These are phyloP conservation scores for Taxidea taxus DNA, from an alignment of 2,113 vertebrate species.

Conservation along the genomic window DNA sequence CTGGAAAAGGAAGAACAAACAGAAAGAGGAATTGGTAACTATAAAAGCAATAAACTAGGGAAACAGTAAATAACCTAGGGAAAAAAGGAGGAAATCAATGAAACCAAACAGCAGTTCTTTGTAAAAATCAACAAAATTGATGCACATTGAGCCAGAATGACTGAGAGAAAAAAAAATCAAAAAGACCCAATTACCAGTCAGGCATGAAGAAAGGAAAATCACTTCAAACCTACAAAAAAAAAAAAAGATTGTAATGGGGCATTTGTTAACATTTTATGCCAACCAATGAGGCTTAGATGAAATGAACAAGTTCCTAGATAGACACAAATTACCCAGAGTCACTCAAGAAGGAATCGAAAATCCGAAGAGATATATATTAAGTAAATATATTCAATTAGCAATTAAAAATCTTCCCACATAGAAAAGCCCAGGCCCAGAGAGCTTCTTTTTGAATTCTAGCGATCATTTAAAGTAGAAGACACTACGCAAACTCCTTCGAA, in stretches of 20 bases:
- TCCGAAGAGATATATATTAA: background rate
- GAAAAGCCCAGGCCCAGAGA: background rate
- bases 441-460: background rate
- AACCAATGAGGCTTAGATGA: background rate
- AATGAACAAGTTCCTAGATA: background rate
- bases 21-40: background rate
- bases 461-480: background rate
- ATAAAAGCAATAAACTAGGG: background rate
- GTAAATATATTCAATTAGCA: background rate
- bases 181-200: background rate
- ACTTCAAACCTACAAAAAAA: background rate
- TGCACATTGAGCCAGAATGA: background rate
- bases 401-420: background rate
- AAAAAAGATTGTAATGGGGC: background rate
- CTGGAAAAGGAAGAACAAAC: background rate
- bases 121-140: background rate
- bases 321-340: background rate
- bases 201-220: background rate
- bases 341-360: background rate
- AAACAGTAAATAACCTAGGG: background rate
- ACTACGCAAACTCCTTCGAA: background rate
- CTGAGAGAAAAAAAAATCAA: background rate
- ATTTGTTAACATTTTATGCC: background rate
- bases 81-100: background rate
- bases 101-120: background rate